Conservation (phyloP, 2,113 vertebrate genomes). For the Gavialis gangeticus region DNA sequence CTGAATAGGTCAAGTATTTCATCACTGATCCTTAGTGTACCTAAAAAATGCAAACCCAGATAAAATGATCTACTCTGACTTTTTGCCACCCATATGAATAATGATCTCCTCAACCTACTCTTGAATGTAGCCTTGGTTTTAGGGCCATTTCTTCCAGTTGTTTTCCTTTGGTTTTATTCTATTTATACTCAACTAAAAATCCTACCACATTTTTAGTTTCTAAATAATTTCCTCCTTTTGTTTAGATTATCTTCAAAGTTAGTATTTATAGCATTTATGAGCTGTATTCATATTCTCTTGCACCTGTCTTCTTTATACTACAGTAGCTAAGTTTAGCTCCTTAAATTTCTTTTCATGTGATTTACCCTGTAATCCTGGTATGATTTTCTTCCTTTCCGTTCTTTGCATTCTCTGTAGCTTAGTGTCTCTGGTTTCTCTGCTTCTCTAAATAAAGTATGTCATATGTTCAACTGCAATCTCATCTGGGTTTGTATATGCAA, state of each 20-base stretch:
- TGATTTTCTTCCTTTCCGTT: background rate
- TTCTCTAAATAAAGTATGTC: background rate
- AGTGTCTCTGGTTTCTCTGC: background rate
- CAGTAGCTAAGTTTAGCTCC: background rate
- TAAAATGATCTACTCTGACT: background rate
- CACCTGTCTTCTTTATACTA: fast-evolving
- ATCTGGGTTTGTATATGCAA: background rate
- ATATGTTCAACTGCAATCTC: background rate
- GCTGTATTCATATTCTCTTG: background rate
- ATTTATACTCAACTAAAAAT: background rate
- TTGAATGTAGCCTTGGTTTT: background rate
- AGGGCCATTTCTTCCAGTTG: background rate
- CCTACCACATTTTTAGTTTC: background rate
- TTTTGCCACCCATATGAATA: background rate
- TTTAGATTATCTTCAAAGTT: background rate
- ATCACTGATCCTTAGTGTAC: background rate
- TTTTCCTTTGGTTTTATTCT: background rate
- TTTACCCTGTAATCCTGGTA: background rate
- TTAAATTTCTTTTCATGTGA: background rate
- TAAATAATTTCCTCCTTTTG: background rate
- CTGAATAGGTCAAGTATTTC: background rate
- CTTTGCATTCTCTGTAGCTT: background rate
- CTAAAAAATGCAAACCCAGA: background rate
- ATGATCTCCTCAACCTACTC: background rate
- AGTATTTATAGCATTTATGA: background rate